These are phyloP conservation scores for Plusia festucae DNA, from an alignment of 2,888 invertebrate species.

Conservation along the genomic window DNA sequence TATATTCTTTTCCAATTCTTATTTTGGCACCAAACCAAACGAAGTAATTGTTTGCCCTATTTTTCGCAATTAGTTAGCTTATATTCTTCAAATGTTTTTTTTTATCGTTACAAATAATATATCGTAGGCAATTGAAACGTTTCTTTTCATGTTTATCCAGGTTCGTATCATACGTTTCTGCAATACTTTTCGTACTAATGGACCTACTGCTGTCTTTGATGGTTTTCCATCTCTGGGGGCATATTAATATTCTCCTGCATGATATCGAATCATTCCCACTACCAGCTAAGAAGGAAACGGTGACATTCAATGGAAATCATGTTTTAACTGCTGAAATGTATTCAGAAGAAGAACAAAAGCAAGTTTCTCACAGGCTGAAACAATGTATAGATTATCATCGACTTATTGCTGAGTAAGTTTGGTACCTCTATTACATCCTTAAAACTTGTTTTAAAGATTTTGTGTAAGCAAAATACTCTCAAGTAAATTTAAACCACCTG, in stretches of 20 bases:
- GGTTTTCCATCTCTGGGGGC: slow-evolving; percentile 43
- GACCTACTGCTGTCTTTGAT: slow-evolving; percentile 17
- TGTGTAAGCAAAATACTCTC: too few relatives aligned
- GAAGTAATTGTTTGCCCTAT: too few relatives aligned
- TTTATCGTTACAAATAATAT: too few relatives aligned
- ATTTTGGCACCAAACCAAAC: too few relatives aligned
- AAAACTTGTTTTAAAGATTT: too few relatives aligned
- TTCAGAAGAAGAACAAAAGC: slow-evolving; percentile 27
- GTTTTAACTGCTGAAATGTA: slow-evolving; percentile 19
- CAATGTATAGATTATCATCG: slow-evolving; percentile 41
- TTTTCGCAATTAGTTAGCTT: too few relatives aligned
- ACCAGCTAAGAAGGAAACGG: slow-evolving; percentile 17
- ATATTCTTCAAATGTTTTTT: too few relatives aligned
- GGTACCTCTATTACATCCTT: too few relatives aligned
- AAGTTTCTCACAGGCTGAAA: slow-evolving; percentile 23
- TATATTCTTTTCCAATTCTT: too few relatives aligned
- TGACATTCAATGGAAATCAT: not conserved
- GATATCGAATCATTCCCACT: slow-evolving; percentile 28
- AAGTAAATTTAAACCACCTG: too few relatives aligned
- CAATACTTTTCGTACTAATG: slow-evolving; percentile 1
- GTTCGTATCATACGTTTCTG: slow-evolving; percentile 5
- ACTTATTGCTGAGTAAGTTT: slow-evolving; percentile 35
- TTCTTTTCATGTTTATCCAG: too few relatives aligned
- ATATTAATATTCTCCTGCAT: slow-evolving; percentile 26
- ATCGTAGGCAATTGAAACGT: too few relatives aligned